Evolutionary conservation across 2,113 vertebrate species (phyloP).

Genomic region (Stigmatopora argus): DNA sequence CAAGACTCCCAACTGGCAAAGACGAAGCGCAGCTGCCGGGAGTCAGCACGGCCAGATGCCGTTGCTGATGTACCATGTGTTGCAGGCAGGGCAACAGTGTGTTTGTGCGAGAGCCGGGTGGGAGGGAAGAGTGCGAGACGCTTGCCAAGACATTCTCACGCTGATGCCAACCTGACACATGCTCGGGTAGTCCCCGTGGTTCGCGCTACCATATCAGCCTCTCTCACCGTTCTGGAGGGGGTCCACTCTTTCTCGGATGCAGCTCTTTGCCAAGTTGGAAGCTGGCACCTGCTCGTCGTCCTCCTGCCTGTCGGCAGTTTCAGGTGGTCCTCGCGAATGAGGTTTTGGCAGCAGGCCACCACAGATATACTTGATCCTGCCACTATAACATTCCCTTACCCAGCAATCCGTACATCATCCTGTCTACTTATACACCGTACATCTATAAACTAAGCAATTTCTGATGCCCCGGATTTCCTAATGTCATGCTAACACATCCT

Average conservation of each 20-base stretch:
- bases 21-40: slow-evolving; percentile 79
- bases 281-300: slow-evolving; percentile 69
- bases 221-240: slow-evolving; percentile 61
- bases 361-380: slow-evolving; percentile 23
- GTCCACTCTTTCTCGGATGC: slow-evolving; percentile 51
- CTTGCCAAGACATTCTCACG: slow-evolving; percentile 77
- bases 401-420: slow-evolving; percentile 15
- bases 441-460: slow-evolving; percentile 13
- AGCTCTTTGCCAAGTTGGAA: slow-evolving; percentile 52
- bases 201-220: slow-evolving; percentile 63
- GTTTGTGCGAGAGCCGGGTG: slow-evolving; percentile 64
- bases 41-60: slow-evolving; percentile 79
- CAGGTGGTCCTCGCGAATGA: slow-evolving; percentile 49
- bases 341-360: slow-evolving; percentile 52
- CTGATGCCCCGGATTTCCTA: slow-evolving; percentile 14
- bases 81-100: slow-evolving; percentile 74
- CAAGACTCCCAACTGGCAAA: slow-evolving; percentile 80
- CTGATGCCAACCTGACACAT: slow-evolving; percentile 79
- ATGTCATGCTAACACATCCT: slow-evolving; percentile 15
- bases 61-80: slow-evolving; percentile 78
- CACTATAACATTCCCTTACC: slow-evolving; percentile 7
- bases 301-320: slow-evolving; percentile 50
- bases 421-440: slow-evolving; percentile 16
- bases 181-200: slow-evolving; percentile 72
- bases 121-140: slow-evolving; percentile 59